These are phyloP conservation scores for Eubasilissa regina DNA, from an alignment of 1,140 invertebrate genomes.

Conservation along the genomic window DNA sequence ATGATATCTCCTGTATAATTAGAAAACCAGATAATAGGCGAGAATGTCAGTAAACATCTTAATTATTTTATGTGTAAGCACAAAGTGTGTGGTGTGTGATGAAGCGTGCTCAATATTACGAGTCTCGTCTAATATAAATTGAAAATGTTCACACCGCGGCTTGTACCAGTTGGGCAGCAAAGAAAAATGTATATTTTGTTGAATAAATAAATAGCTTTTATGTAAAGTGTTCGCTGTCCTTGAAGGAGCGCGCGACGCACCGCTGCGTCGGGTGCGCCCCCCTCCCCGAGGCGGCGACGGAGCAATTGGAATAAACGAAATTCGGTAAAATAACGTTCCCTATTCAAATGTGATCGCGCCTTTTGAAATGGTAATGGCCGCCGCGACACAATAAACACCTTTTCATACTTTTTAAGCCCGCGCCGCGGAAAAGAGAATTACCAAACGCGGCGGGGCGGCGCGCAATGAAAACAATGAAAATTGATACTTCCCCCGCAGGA, in stretches of 20 bases:
- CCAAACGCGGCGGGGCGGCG: conserved; percentile 40
- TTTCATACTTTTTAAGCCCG: conserved; percentile 60
- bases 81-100: too few relatives aligned
- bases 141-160: too few relatives aligned
- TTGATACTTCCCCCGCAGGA: conserved; percentile 55
- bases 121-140: too few relatives aligned
- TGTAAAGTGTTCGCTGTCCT: too few relatives aligned
- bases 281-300: not conserved
- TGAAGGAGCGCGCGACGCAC: too few relatives aligned
- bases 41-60: too few relatives aligned
- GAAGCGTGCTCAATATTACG: too few relatives aligned
- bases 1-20: too few relatives aligned
- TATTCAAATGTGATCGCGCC: conserved; percentile 60
- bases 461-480: conserved; percentile 60
- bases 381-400: conserved; percentile 58
- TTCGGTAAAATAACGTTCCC: conserved; percentile 57
- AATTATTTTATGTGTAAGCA: too few relatives aligned
- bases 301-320: conserved; percentile 59
- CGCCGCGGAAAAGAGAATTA: conserved; percentile 56
- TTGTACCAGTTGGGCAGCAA: not conserved
- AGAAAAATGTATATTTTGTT: not conserved
- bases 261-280: too few relatives aligned
- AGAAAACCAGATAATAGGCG: too few relatives aligned
- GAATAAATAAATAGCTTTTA: not conserved
- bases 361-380: conserved; percentile 60